These are phyloP conservation scores for Garrulus glandarius DNA, from an alignment of 2,797 vertebrate genomes.

Conservation along the genomic window DNA sequence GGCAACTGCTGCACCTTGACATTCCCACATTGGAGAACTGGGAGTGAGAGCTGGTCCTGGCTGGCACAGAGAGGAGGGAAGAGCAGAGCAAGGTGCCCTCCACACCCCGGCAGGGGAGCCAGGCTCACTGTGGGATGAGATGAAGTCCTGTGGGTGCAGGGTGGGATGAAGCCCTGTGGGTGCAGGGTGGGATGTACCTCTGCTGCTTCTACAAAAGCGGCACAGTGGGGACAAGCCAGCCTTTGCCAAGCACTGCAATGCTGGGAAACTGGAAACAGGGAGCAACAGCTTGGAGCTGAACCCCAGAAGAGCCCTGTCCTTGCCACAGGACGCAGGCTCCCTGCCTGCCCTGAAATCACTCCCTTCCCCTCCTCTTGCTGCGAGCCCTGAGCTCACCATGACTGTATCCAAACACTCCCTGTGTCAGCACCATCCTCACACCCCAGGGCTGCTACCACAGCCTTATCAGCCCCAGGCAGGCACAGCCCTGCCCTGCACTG, in stretches of 20 bases:
- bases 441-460: rapidly evolving
- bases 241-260: rapidly evolving
- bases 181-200: neutral
- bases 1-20: neutral
- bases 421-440: neutral
- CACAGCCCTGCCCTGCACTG: neutral
- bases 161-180: rapidly evolving
- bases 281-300: neutral
- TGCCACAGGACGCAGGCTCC: neutral
- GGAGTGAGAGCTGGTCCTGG: neutral
- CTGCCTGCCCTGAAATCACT: neutral
- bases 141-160: neutral
- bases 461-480: neutral
- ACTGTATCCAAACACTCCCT: rapidly evolving
- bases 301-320: neutral
- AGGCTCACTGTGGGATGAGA: neutral
- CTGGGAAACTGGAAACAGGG: rapidly evolving
- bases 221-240: neutral
- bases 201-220: neutral
- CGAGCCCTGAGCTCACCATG: neutral
- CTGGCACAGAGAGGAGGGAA: neutral
- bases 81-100: neutral
- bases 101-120: rapidly evolving
- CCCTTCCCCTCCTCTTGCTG: neutral
- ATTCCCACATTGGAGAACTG: rapidly evolving